Base-by-base conservation (phyloP, 2,888 invertebrate species). In the Aquatica leii region DNA sequence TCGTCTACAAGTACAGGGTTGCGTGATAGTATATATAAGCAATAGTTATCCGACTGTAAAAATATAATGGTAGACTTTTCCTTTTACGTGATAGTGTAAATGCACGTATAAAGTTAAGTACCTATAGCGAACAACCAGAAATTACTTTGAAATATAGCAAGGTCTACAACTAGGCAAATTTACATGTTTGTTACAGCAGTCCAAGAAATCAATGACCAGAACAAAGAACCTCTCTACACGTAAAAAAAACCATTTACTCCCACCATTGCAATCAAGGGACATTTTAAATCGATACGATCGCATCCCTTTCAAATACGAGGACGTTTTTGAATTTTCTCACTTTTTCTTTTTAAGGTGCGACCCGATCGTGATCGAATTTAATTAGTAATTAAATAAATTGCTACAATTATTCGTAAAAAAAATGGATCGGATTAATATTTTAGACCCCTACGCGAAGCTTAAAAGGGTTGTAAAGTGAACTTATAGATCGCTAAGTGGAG, bases 81-180 rank as follows among this genome's bases (percentile, higher is more conserved):
- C 57, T 58, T 56, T 52, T 59, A 59, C 49, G 17, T 35, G 51
- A 37, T 46, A 34, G 52, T 46, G 51, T 62, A 55, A 62, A 62
- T 62, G 9, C 9, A 37, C 11, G 2, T 37, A 31, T 50, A 31
- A 31, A 50, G 34, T 31, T 31, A 15, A 12, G 21, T 50, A 37
- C 2, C 5, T 12, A 11, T 11, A 37, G 14, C 11, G 18, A 18
- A 18, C 6, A 50, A 34, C 60, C 14, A 56, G 56, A 62, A 56
- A 62, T 62, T 62, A 62, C 46, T 34, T 31, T 31, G 46, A 46
- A 35, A 21, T 50, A 62, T 51, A 62, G 46, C 61, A 62, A 62
- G 61, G 61, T 51, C 61, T 62, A 18, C 61, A 51, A 52, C 55
- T 61, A 43, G 50, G 49, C 31, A 61, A 61, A 61, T 54, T 61